Percentiles rank a stretch among this genome's conserved stretches.
Evolutionary conservation across 2,888 invertebrate genomes (phyloP).

Genomic region (Euplexia lucipara): DNA sequence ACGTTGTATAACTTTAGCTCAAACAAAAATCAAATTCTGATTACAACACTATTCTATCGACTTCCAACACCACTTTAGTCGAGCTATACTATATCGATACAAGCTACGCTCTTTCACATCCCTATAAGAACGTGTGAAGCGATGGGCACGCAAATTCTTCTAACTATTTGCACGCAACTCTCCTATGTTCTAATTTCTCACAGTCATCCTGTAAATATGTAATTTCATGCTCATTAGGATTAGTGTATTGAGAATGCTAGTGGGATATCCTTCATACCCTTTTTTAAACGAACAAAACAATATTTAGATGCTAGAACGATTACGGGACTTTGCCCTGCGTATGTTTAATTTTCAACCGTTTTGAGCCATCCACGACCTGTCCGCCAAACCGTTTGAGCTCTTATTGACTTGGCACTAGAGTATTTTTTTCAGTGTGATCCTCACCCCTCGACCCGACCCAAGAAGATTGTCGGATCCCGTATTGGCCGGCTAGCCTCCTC

Average conservation of each 20-base stretch:
- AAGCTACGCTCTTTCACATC: constrained; percentile 53
- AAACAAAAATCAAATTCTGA: constrained; percentile 21
- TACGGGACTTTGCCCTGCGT: constrained; percentile 66
- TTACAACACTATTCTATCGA: constrained; percentile 53
- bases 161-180: constrained; percentile 63
- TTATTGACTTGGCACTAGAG: constrained; percentile 90
- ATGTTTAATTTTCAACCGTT: constrained; percentile 66
- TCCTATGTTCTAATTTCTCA: constrained; percentile 54
- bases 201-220: constrained; percentile 75
- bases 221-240: constrained; percentile 89
- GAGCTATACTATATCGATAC: constrained; percentile 38
- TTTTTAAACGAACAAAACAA: constrained; percentile 67
- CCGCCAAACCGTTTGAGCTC: constrained; percentile 87
- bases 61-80: constrained; percentile 29
- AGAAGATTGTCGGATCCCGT: constrained; percentile 86
- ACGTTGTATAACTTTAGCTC: constrained; percentile 51
- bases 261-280: constrained; percentile 78
- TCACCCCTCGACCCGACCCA: constrained; percentile 92
- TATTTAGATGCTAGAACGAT: constrained; percentile 67
- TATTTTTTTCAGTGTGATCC: constrained; percentile 91
- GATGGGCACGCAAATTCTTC: constrained; percentile 52
- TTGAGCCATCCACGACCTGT: constrained; percentile 73
- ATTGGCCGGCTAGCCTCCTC: constrained; percentile 90
- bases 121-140: constrained; percentile 54
- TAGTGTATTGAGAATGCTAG: constrained; percentile 90